A percentile compares a stretch with the other conserved stretches of the same genome.
phyloP scores from a whole-genome alignment of 2,113 vertebrate species.

The Taxidea taxus region DNA sequence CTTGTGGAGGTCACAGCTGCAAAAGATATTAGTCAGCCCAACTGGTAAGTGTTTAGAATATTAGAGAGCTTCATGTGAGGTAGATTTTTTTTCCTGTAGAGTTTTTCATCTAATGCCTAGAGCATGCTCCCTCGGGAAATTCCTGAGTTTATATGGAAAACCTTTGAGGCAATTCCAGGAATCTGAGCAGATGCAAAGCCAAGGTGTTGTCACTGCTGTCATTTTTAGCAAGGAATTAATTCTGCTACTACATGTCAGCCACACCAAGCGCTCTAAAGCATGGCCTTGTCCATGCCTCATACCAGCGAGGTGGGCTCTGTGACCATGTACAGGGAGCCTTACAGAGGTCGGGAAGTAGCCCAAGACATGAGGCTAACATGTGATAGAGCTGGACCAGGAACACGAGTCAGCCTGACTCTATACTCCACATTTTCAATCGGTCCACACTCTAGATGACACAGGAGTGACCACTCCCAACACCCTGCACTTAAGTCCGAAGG shows the following conservation, averaged over 20 bases:
- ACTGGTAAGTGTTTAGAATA: background rate
- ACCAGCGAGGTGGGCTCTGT: rapidly evolving
- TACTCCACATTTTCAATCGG: background rate
- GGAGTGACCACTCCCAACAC: rapidly evolving
- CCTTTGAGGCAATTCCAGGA: background rate
- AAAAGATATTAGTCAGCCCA: background rate
- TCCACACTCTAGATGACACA: background rate
- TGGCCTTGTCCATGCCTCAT: no score
- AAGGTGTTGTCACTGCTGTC: background rate
- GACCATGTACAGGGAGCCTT: background rate
- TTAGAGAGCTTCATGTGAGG: background rate
- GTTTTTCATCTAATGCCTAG: background rate
- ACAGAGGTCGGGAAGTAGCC: background rate
- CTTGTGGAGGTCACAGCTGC: slow-evolving; percentile 87
- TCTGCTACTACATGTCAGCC: rapidly evolving
- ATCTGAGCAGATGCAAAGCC: background rate
- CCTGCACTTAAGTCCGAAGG: background rate
- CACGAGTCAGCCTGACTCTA: background rate
- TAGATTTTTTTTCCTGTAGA: background rate
- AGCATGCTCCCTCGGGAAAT: background rate
- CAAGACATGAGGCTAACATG: background rate
- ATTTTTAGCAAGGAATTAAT: background rate
- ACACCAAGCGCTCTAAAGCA: rapidly evolving
- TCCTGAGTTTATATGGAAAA: background rate
- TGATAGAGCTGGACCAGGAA: background rate